Percentiles rank a stretch among this genome's conserved stretches.
Evolutionary conservation across 2,113 vertebrate species (phyloP).

Genomic region (Sceloporus tristichus): DNA sequence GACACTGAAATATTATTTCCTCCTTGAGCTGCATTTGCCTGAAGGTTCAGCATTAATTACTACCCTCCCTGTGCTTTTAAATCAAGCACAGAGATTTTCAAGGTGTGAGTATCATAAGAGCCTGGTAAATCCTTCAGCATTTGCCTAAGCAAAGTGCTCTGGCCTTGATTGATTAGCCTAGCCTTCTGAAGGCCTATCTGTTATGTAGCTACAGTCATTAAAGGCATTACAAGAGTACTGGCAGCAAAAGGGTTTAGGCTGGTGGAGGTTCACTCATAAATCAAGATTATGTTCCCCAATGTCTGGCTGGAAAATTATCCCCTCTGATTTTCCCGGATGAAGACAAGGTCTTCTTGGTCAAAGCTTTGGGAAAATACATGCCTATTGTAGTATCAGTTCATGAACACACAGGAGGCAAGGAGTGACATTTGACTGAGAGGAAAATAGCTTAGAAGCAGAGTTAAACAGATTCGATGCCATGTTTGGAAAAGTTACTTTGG

Average conservation of each 20-base stretch:
- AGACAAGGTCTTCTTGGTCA: slow-evolving; percentile 62
- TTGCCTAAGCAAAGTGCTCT: slow-evolving; percentile 63
- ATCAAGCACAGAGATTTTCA: slow-evolving; percentile 72
- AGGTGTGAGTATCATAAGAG: slow-evolving; percentile 64
- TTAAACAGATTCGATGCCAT: background rate
- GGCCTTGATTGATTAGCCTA: slow-evolving; percentile 73
- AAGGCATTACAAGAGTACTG: slow-evolving; percentile 56
- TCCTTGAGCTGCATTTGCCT: slow-evolving; percentile 68
- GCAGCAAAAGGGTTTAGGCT: slow-evolving; percentile 54
- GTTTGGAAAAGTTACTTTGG: too few species aligned
- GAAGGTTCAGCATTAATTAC: slow-evolving; percentile 76
- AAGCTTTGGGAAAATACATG: slow-evolving; percentile 54
- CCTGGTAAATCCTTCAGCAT: slow-evolving; percentile 74
- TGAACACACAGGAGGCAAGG: fast-evolving
- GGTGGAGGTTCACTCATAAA: slow-evolving; percentile 60
- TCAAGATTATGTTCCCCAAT: slow-evolving; percentile 58
- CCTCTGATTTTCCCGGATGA: slow-evolving; percentile 50
- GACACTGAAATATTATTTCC: slow-evolving; percentile 73
- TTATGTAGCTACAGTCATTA: slow-evolving; percentile 63
- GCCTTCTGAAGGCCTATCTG: slow-evolving; percentile 69
- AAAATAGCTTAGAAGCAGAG: background rate
- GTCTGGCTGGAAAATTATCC: slow-evolving; percentile 63
- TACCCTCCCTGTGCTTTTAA: slow-evolving; percentile 67
- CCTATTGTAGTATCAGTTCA: background rate
- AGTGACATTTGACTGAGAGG: background rate